Conservation (phyloP, 2,888 invertebrate species). For the Patella pellucida region DNA sequence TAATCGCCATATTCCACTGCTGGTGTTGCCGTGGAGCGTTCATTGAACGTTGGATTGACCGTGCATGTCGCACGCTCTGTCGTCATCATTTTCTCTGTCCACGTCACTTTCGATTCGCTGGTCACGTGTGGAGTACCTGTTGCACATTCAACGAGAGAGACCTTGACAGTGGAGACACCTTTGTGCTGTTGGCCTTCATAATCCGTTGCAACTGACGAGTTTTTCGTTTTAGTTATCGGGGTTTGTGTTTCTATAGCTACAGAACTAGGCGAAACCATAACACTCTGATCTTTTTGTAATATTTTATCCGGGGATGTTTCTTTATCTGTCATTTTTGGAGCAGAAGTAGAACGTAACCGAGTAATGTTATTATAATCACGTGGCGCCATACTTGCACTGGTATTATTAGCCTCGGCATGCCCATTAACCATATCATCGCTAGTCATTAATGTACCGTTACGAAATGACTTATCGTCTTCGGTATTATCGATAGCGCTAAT, state of each 20-base stretch:
- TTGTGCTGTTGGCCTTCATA: conserved; percentile 49
- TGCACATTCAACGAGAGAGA: conserved; percentile 45
- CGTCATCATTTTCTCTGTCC: conserved; percentile 53
- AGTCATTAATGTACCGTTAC: background rate
- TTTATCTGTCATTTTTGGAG: conserved; percentile 42
- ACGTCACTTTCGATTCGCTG: conserved; percentile 46
- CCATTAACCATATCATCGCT: background rate
- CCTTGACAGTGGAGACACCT: conserved; percentile 45
- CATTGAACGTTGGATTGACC: conserved; percentile 37
- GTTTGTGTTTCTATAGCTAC: conserved; percentile 49
- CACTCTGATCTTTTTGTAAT: conserved; percentile 33
- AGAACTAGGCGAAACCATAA: conserved; percentile 40
- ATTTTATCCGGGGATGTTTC: conserved; percentile 39
- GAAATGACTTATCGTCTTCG: conserved; percentile 1
- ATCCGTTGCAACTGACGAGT: conserved; percentile 46
- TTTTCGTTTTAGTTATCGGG: conserved; percentile 27
- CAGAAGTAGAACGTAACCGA: conserved; percentile 15
- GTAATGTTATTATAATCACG: background rate
- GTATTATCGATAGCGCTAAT: conserved; percentile 29
- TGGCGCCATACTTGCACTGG: conserved; percentile 34
- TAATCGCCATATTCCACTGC: conserved; percentile 42
- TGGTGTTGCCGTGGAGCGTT: conserved; percentile 45
- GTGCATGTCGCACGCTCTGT: conserved; percentile 55
- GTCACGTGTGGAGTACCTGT: conserved; percentile 49
- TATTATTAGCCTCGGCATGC: conserved; percentile 16